Evolutionary conservation across 2,113 vertebrate genomes (phyloP), one percentile per base, ranked within the genome.

Genomic region (Barbus barbus): DNA sequence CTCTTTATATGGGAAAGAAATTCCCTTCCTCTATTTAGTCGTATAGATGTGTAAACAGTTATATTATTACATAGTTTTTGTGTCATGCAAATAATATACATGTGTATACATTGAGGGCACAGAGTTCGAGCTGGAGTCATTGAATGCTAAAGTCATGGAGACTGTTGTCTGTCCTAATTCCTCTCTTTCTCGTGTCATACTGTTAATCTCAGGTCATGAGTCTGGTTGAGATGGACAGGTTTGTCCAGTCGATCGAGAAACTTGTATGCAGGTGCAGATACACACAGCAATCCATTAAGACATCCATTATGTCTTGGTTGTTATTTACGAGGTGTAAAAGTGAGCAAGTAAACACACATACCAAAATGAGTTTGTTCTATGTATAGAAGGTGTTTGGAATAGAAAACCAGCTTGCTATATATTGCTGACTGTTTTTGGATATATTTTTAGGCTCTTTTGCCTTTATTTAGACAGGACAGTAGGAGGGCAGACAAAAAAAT

Each of bases 181-280:
- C 46, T 28, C n/a, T 48, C 28, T 36, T 77, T 56, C 48, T 77
- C 11, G 0, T 5, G 33, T 33, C 20, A 14, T 9, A 8, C 63
- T 16, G 18, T 69, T 9, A 48, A 3, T 61, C 41, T 12, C 6
- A 67, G 26, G 58, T 67, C 28, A 69, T 11, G 26, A 38, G 44
- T 14, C 20, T 18, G 58, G 73, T 46, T 46, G 12, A 46, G 44
- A 46, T 46, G 44, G 44, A 84, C 83, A 53, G 76, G 79, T 83
- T 88, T 60, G 75, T 74, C 78, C 24, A 24, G 78, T 83, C 79
- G 33, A 46, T 51, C 7, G 12, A 75, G 38, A 13, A 44, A 33
- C n/a, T 78, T 67, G 75, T 36, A 51, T 78, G 33, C n/a, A 24
- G 38, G 83, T 85, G 65, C 26, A 81, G 69, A 53, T 51, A 44